phyloP scores from a whole-genome alignment of 2,113 vertebrate species.

The Sigmodon hispidus region DNA sequence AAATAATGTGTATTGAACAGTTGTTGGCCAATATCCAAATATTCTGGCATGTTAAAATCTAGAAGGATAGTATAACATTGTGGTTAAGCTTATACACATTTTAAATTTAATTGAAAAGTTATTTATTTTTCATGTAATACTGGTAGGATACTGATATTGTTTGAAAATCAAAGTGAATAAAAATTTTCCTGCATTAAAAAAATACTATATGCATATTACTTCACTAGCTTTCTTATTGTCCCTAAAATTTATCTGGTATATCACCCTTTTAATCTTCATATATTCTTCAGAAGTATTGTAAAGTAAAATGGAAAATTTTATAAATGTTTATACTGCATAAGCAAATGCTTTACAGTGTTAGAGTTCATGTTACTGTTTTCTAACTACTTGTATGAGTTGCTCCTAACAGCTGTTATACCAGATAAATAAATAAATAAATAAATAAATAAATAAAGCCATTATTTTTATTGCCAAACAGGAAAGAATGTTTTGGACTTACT shows the following conservation, averaged over 20 bases:
- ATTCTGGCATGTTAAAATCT: background rate
- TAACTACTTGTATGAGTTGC: background rate
- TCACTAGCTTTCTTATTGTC: background rate
- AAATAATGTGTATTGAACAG: background rate
- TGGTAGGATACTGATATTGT: background rate
- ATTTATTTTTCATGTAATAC: background rate
- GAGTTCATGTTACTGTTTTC: background rate
- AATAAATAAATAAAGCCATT: background rate
- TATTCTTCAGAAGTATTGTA: background rate
- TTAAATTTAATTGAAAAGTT: conserved; percentile 32
- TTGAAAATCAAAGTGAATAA: conserved; percentile 44
- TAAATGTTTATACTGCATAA: background rate
- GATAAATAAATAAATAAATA: no score
- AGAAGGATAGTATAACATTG: background rate
- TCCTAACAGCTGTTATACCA: background rate
- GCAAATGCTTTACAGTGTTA: background rate
- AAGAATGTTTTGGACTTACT: background rate
- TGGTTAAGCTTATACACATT: background rate
- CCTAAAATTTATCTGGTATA: background rate
- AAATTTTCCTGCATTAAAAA: no score
- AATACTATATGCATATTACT: background rate
- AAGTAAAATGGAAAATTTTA: conserved; percentile 5
- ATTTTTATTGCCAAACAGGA: background rate
- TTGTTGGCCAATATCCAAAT: background rate
- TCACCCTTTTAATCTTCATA: background rate